Base-by-base conservation (phyloP, 2,113 vertebrate genomes). In the Ovis canadensis region DNA sequence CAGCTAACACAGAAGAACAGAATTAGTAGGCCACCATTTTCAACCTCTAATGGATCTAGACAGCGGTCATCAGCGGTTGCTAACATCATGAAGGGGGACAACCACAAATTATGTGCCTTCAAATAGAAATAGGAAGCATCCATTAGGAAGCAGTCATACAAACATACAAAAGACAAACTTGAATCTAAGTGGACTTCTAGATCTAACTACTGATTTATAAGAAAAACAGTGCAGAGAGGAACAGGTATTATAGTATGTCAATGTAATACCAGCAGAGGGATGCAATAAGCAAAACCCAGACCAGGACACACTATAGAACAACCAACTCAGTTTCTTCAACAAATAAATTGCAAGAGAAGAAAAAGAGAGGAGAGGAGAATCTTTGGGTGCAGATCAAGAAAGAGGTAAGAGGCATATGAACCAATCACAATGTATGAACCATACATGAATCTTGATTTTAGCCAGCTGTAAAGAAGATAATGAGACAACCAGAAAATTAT, bases 381-480 rank as follows among this genome's bases (percentile, higher is more conserved):
- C 25, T n/a, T 19, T 14, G 78, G 27, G 23, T 43, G 25, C 14
- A 78, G 27, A 36, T 27, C 25, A 19, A 82, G 50, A 50, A 23
- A 64, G 71, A 64, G 5, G 1, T 5, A 16, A 52, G 52, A 74
- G 33, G 52, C 1, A 0, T 7, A 31, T 1, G 40, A 16, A 9
- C 84, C 40, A 19, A 43, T 59, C 1, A 5, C 88, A 21, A 8
- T 7, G 19, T 33, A 4, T 3, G 36, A 90, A 29, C 21, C 40
- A 17, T 43, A 31, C 57, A 50, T 60, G 74, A 77, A 77, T 25
- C 45, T 67, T 48, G 17, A 64, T 19, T 36, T 54, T 31, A 91
- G 57, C 88, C 67, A 81, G 9, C 67, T 82, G 8, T 33, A n/a
- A 43, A 54, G 67, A 74, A 93, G 55, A 57, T 11, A 23, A 40